Evolutionary conservation across 2,888 invertebrate species (phyloP), one percentile per base, ranked within the genome.

Genomic region (Lissocephala sabroskyi): DNA sequence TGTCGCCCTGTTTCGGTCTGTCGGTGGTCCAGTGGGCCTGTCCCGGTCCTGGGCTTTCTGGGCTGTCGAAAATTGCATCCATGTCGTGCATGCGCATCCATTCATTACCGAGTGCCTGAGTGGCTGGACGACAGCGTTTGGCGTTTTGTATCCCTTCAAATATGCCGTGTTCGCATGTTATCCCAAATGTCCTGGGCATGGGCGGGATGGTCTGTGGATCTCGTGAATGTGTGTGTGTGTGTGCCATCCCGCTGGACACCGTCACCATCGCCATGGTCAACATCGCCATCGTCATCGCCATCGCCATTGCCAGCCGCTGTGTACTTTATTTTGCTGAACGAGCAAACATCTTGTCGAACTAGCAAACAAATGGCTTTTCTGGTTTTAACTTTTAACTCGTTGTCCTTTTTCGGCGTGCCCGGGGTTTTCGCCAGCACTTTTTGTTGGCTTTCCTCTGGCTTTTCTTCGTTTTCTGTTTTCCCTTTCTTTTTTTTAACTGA

Each of bases 271-370:
- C n/a, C n/a, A n/a, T n/a, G n/a, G n/a, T n/a, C n/a, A n/a, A n/a
- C n/a, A n/a, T n/a, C n/a, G n/a, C n/a, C n/a, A n/a, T n/a, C n/a
- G n/a, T n/a, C n/a, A n/a, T n/a, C n/a, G n/a, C n/a, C n/a, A n/a
- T n/a, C n/a, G n/a, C n/a, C n/a, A n/a, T n/a, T n/a, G 23, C 7
- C 4, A 53, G 65, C 56, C 58, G 59, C 62, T 66, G 67, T 65
- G 74, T 67, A 81, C 65, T 80, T 80, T 79, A 80, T 80, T 80
- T 77, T 74, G 70, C 77, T 76, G 71, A 79, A 79, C 68, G 81
- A 80, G 75, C 78, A 80, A 80, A 80, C 81, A 80, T 81, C 79
- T 80, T 80, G 80, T 81, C 66, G 65, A 67, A 81, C 81, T 78
- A 81, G 79, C 64, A 77, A 80, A 78, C 81, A 80, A 80, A 80